Percentiles rank a stretch among this genome's conserved stretches.
These are phyloP conservation scores for Volucella bombylans DNA, from an alignment of 2,888 invertebrate species.

Conservation along the genomic window DNA sequence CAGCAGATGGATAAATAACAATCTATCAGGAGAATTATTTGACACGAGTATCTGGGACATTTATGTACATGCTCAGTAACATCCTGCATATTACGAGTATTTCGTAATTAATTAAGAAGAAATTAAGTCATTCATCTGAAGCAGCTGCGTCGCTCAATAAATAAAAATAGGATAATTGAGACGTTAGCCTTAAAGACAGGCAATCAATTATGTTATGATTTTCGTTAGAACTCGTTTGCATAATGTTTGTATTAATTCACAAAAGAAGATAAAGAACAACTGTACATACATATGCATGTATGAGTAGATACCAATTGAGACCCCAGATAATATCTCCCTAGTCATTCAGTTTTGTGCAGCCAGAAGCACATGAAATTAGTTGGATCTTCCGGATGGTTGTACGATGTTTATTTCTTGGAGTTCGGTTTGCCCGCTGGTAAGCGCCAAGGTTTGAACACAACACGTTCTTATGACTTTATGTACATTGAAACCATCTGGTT, in stretches of 20 bases:
- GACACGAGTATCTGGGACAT: no score
- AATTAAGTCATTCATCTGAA: no score
- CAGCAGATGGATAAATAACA: no score
- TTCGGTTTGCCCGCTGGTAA: constrained; percentile 44
- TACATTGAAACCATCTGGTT: constrained; percentile 41
- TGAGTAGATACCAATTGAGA: constrained; percentile 19
- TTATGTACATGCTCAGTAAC: no score
- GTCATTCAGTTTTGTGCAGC: constrained; percentile 29
- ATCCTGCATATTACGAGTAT: no score
- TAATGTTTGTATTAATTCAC: constrained; percentile 30
- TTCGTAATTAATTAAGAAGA: no score
- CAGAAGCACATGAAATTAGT: constrained; percentile 39
- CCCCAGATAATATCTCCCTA: constrained; percentile 50
- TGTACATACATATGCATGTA: constrained; percentile 29
- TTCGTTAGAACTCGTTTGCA: constrained; percentile 25
- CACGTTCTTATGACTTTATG: constrained; percentile 12
- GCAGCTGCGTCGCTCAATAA: no score
- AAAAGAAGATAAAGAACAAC: constrained; percentile 36
- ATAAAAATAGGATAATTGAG: constrained; percentile 45
- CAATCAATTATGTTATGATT: constrained; percentile 37
- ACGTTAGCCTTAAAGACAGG: constrained; percentile 57
- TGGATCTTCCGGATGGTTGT: constrained; percentile 37
- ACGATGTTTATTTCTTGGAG: constrained; percentile 43
- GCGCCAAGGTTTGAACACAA: constrained; percentile 54
- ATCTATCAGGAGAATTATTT: no score